These are phyloP conservation scores for Centruroides sculpturatus DNA, from an alignment of 1,140 invertebrate species.

Conservation along the genomic window DNA sequence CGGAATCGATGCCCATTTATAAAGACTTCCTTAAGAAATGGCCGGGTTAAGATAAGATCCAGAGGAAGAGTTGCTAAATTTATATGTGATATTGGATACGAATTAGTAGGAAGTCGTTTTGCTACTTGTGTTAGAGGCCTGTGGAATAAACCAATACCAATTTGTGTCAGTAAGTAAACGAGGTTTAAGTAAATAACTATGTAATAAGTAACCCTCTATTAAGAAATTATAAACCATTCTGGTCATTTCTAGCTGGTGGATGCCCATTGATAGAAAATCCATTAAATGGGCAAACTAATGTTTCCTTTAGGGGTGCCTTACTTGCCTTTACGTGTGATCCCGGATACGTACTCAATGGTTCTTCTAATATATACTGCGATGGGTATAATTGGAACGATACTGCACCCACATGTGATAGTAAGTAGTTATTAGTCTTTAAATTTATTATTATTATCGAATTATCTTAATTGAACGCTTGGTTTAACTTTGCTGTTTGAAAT, in stretches of 20 bases:
- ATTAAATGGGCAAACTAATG: conserved; percentile 35
- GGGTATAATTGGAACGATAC: conserved; percentile 44
- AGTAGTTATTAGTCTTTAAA: background rate
- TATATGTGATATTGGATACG: conserved; percentile 37
- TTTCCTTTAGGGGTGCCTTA: conserved; percentile 37
- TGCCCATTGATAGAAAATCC: conserved; percentile 25
- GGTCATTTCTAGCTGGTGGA: conserved; percentile 22
- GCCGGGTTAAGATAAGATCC: conserved; percentile 26
- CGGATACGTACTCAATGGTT: conserved; percentile 39
- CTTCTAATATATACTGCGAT: conserved; percentile 43
- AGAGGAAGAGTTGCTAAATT: conserved; percentile 37
- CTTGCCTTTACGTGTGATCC: conserved; percentile 47
- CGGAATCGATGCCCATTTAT: too few species aligned
- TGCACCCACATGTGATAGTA: conserved; percentile 38
- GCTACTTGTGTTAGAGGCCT: conserved; percentile 39
- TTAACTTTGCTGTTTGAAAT: too few species aligned
- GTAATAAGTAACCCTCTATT: background rate
- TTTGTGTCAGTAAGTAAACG: conserved; percentile 46
- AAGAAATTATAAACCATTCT: too few species aligned
- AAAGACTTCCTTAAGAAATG: conserved; percentile 23
- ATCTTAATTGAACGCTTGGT: too few species aligned
- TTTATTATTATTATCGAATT: too few species aligned
- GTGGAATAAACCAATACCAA: conserved; percentile 43
- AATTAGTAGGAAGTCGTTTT: conserved; percentile 44
- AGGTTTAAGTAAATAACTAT: background rate